Conservation (phyloP, 2,113 vertebrate genomes). For the Osmerus eperlanus region DNA sequence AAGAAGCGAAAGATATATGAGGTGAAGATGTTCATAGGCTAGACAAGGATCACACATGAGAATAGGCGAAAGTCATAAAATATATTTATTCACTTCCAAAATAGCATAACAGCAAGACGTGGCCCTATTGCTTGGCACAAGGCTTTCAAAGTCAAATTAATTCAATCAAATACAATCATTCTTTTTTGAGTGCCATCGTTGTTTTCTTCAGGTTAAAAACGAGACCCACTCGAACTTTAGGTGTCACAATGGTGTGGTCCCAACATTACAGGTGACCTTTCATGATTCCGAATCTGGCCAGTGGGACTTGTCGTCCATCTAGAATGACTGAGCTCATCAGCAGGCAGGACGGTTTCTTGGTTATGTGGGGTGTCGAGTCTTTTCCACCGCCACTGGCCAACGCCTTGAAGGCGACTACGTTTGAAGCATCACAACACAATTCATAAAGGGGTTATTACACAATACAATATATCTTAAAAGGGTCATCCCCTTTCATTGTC, state of each 20-base stretch:
- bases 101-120: constrained; percentile 45
- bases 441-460: constrained; percentile 11
- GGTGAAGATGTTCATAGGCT: neutral
- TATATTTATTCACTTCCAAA: constrained; percentile 69
- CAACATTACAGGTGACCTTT: neutral
- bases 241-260: constrained; percentile 10
- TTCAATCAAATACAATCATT: constrained; percentile 39
- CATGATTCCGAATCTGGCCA: constrained; percentile 13
- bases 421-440: constrained; percentile 42
- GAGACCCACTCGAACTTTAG: neutral
- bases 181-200: constrained; percentile 22
- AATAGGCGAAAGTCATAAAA: constrained; percentile 58
- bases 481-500: constrained; percentile 1
- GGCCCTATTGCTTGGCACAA: constrained; percentile 39
- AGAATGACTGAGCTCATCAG: constrained; percentile 24
- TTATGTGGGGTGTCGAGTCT: constrained; percentile 14
- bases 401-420: constrained; percentile 20
- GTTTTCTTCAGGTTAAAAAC: neutral
- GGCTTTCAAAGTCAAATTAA: constrained; percentile 35
- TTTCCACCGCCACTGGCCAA: constrained; percentile 18
- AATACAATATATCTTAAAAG: constrained; percentile 14
- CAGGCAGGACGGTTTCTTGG: constrained; percentile 46
- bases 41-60: constrained; percentile 15
- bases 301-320: constrained; percentile 12
- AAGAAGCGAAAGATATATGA: neutral